Evolutionary conservation across 2,797 vertebrate genomes (phyloP).

Genomic region (Lacerta agilis): DNA sequence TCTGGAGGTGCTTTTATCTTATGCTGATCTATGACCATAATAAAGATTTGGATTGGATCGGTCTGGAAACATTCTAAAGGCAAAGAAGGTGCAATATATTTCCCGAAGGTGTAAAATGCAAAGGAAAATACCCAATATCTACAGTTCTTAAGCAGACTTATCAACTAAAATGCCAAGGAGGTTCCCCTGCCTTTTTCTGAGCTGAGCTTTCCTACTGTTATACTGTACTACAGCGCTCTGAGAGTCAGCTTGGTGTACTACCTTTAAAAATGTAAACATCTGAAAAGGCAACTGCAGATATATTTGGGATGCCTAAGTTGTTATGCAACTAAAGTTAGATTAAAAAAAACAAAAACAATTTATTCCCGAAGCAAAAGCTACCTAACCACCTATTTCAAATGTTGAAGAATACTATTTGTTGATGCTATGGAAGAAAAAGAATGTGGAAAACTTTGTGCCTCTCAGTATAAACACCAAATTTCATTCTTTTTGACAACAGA

Average conservation of each 20-base stretch:
- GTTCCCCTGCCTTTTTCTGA: neutral
- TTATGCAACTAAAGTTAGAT: neutral
- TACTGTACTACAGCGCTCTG: rapidly evolving
- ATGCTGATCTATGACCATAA: too few species aligned
- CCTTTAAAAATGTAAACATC: constrained; percentile 2
- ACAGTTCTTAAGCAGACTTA: constrained; percentile 11
- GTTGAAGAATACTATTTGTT: neutral
- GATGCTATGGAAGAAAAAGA: neutral
- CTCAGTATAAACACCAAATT: neutral
- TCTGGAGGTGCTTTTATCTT: too few species aligned
- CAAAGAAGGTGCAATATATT: too few species aligned
- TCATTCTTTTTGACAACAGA: constrained; percentile 2
- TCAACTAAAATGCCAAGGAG: neutral
- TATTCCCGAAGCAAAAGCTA: neutral
- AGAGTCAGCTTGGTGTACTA: neutral
- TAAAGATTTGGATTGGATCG: too few species aligned
- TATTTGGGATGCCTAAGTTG: neutral
- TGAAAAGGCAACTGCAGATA: neutral
- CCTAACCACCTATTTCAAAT: neutral
- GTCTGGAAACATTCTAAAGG: too few species aligned
- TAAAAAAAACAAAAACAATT: neutral
- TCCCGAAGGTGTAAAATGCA: neutral
- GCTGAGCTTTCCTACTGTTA: neutral
- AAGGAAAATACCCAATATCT: neutral
- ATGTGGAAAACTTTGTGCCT: neutral